Evolutionary conservation across 2,797 vertebrate species (phyloP), one percentile per base, ranked within the genome.

Genomic region (Limosa lapponica): DNA sequence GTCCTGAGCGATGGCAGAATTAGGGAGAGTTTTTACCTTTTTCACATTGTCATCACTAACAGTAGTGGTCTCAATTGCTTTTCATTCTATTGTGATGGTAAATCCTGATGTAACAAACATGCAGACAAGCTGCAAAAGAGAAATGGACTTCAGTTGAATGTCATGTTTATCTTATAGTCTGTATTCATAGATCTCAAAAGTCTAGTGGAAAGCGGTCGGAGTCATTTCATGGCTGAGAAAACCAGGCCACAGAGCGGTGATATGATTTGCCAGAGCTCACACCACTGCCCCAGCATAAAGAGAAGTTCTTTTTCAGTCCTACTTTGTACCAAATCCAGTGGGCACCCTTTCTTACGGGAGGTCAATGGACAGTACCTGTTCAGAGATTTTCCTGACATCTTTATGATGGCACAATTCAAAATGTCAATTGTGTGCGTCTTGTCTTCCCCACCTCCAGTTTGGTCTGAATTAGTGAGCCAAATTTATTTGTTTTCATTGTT

Each of bases 1-100:
- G 24, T 32, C 61, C 58, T 32, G 37, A 83, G 59, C 2, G 5
- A 74, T 58, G 32, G 25, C 64, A 88, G 44, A 93, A 84, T 84
- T 79, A 52, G 37, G 51, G 75, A 61, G 36, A 48, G 15, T 11
- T 94, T 93, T 87, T 72, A 43, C 24, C 12, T 65, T 93, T 91
- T 79, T 69, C 46, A 39, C 16, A 7, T 79, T 72, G 37, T 58
- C 9, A 5, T 69, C 39, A 22, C 22, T 82, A 66, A 58, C 55
- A 84, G 49, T 46, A 72, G n/a, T 37, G 15, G 36, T 55, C 48
- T 90, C 20, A 2, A 16, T 58, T 36, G 11, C 23, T 48, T 6
- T 90, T 78, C 41, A 22, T 95, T 88, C 25, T 41, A 5, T 77
- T 87, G 84, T 85, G 77, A n/a, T n/a, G 43, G 65, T 57, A 91